phyloP scores from a whole-genome alignment of 1,140 invertebrate species.

The Cataglyphis hispanica region DNA sequence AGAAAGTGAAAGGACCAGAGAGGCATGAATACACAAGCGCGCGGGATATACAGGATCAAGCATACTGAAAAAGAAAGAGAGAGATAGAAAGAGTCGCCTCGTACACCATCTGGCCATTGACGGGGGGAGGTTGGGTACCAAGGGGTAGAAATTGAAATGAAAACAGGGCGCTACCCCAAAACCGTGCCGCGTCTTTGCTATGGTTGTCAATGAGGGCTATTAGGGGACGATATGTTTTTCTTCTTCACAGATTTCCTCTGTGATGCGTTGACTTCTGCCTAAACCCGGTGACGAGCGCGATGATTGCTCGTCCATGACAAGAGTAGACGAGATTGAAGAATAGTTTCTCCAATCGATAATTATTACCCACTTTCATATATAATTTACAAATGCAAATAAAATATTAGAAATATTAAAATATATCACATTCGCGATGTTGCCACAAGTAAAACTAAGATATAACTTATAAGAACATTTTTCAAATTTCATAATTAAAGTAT shows the following conservation, averaged over 20 bases:
- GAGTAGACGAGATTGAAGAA: background rate
- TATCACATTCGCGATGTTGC: background rate
- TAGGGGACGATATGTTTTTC: slow-evolving; percentile 86
- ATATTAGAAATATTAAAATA: background rate
- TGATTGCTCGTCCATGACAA: slow-evolving; percentile 47
- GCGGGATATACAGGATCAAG: background rate
- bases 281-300: slow-evolving; percentile 43
- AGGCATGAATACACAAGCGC: slow-evolving; percentile 30
- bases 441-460: background rate
- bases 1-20: slow-evolving; percentile 29
- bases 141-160: slow-evolving; percentile 86
- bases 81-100: slow-evolving; percentile 39
- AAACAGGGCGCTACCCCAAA: slow-evolving; percentile 80
- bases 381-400: background rate
- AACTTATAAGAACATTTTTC: background rate
- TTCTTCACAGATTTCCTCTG: slow-evolving; percentile 82
- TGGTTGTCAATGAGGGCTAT: slow-evolving; percentile 86
- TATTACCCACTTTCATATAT: background rate
- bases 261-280: slow-evolving; percentile 67
- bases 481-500: background rate
- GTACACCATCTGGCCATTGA: slow-evolving; percentile 83
- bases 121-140: slow-evolving; percentile 64
- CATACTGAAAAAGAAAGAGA: background rate
- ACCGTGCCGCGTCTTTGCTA: slow-evolving; percentile 74
- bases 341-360: background rate